Evolutionary conservation across 1,140 invertebrate genomes (phyloP), one percentile per base, ranked within the genome.

Genomic region (Cardiocondyla obscurior): DNA sequence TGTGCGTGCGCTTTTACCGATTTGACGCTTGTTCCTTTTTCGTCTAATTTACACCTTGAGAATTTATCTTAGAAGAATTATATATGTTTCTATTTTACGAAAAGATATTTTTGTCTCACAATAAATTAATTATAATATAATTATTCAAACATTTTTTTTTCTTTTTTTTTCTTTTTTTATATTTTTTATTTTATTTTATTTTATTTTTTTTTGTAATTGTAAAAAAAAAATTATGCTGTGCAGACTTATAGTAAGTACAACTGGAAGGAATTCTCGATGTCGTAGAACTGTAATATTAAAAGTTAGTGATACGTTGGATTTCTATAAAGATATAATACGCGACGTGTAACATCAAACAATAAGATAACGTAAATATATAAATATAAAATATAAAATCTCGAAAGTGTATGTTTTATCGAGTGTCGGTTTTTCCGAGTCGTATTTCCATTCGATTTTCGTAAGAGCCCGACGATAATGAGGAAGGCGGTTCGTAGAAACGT

Each of bases 381-480:
- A 65, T 39, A 53, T 16, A 30, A 39, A 49, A 53, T 51, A 39
- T 3, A 49, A 33, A 1, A 39, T 39, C 28, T 51, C 44, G 30
- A 30, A 3, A n/a, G n/a, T n/a, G n/a, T n/a, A 12, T 39, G 6
- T 79, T 42, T 25, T 36, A 28, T 5, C 28, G 22, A 16, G 60
- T 51, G 16, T 22, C 8, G 16, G 25, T 44, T 77, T n/a, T 6
- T 22, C 57, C 12, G 33, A 57, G 16, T 62, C 55, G 46, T 22
- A 3, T 57, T 39, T n/a, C 51, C 51, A 64, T 87, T 79, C 65
- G 83, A 87, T 67, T 81, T 83, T 53, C 8, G 39, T 58, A 55
- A 70, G 33, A 53, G 67, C 10, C 22, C 33, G 51, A 62, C 77
- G 76, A 76, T 82, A 89, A 89, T 84, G 88, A 89, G 87, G 81